phyloP scores from a whole-genome alignment of 2,797 vertebrate genomes.

The Natrix natrix region DNA sequence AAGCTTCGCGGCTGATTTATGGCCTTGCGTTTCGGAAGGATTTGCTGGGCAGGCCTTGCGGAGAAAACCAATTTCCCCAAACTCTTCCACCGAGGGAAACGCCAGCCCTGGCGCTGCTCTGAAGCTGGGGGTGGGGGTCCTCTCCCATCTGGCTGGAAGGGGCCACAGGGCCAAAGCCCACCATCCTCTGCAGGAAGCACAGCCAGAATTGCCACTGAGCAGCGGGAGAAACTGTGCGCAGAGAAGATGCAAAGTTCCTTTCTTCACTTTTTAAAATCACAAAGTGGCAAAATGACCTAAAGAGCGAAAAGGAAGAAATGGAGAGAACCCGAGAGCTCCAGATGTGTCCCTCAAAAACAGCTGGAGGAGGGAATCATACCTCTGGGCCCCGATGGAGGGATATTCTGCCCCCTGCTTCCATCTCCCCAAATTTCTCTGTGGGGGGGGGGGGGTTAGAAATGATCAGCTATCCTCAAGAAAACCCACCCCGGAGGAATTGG shows the following conservation, averaged over 20 bases:
- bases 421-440: background rate
- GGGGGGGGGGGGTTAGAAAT: background rate
- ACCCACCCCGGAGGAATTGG: background rate
- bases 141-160: background rate
- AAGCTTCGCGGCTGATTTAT: background rate
- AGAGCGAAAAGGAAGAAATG: background rate
- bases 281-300: background rate
- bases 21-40: background rate
- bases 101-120: background rate
- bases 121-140: background rate
- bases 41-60: background rate
- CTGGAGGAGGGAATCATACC: background rate
- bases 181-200: background rate
- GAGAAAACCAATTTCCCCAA: background rate
- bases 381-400: fast-evolving
- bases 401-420: background rate
- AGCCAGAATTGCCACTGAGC: background rate
- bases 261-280: background rate
- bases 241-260: background rate
- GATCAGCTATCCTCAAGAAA: background rate
- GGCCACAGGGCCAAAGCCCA: background rate
- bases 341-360: background rate
- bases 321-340: background rate
- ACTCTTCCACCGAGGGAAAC: background rate
- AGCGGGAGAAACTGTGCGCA: background rate